These are phyloP conservation scores for Dendrocincla fuliginosa DNA, from an alignment of 2,797 vertebrate genomes.

Conservation along the genomic window DNA sequence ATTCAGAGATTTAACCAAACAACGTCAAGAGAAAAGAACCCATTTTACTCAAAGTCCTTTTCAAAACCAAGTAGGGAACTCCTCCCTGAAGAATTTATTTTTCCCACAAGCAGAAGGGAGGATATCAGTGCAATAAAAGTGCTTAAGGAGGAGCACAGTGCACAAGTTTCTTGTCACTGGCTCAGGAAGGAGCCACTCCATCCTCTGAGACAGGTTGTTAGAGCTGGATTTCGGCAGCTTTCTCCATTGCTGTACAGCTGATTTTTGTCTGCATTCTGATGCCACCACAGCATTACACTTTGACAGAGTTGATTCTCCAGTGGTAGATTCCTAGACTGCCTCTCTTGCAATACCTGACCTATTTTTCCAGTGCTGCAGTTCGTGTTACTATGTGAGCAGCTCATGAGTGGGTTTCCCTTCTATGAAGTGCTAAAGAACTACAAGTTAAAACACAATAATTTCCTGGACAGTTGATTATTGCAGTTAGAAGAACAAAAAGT, in stretches of 20 bases:
- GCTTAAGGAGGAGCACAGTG: background rate
- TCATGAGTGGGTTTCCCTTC: background rate
- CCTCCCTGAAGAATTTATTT: background rate
- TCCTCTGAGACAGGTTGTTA: background rate
- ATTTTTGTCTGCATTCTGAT: background rate
- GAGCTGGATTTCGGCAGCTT: background rate
- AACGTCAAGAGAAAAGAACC: background rate
- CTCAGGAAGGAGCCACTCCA: background rate
- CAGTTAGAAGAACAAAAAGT: background rate
- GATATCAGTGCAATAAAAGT: background rate
- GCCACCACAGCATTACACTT: background rate
- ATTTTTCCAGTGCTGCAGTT: background rate
- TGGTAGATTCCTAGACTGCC: background rate
- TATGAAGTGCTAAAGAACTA: background rate
- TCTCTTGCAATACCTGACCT: background rate
- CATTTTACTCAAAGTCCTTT: background rate
- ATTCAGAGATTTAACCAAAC: background rate
- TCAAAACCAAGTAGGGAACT: background rate
- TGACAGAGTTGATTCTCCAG: background rate
- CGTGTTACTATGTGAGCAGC: background rate
- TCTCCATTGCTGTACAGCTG: background rate
- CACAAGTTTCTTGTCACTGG: background rate
- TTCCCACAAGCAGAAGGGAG: background rate
- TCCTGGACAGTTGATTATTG: background rate
- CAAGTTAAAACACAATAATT: background rate